Conservation (phyloP, 2,888 invertebrate species). For the Cynaeus angustus region DNA sequence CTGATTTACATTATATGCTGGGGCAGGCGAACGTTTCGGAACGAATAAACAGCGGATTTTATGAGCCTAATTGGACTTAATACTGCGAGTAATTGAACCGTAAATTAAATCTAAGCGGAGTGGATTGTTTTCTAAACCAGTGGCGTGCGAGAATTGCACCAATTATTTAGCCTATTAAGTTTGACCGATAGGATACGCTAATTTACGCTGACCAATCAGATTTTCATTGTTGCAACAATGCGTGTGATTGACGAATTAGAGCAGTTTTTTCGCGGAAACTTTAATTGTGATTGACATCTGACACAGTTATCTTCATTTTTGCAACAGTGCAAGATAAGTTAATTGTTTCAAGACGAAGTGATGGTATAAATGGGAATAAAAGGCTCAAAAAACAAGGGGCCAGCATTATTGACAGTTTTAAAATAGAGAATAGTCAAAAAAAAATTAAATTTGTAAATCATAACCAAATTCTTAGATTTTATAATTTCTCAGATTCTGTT, state of each 20-base stretch:
- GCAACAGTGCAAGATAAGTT: too few relatives aligned
- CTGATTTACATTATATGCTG: constrained; percentile 41
- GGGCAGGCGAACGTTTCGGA: constrained; percentile 16
- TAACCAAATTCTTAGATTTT: too few relatives aligned
- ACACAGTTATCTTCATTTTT: background rate
- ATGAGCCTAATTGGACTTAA: constrained; percentile 45
- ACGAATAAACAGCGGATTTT: constrained; percentile 44
- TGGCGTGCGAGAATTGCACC: constrained; percentile 16
- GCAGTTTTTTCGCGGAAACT: background rate
- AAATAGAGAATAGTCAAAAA: too few relatives aligned
- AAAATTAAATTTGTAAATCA: too few relatives aligned
- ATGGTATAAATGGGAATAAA: too few relatives aligned
- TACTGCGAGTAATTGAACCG: constrained; percentile 45
- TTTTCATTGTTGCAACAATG: background rate
- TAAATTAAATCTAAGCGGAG: constrained; percentile 38
- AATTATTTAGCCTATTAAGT: constrained; percentile 3
- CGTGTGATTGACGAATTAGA: background rate
- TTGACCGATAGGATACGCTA: background rate
- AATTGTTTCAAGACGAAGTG: too few relatives aligned
- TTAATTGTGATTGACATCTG: background rate
- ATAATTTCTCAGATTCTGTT: too few relatives aligned
- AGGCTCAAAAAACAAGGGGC: too few relatives aligned
- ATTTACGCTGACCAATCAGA: background rate
- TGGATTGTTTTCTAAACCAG: constrained; percentile 20
- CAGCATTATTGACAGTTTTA: too few relatives aligned